phyloP scores from a whole-genome alignment of 2,113 vertebrate species.

The Dromaius novaehollandiae region DNA sequence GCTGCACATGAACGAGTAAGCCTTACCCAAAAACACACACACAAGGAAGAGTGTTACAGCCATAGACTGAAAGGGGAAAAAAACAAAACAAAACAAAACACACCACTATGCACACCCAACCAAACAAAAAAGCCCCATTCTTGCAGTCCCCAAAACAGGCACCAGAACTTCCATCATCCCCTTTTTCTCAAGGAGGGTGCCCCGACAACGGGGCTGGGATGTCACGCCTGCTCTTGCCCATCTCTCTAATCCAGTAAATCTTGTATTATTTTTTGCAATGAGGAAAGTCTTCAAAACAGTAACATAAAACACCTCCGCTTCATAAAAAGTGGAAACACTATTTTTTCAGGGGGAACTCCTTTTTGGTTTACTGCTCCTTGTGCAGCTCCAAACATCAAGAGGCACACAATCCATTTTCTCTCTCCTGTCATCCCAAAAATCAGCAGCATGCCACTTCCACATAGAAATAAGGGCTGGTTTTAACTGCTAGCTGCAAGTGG shows the following conservation, averaged over 20 bases:
- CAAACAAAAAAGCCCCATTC: no score
- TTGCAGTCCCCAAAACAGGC: not conserved
- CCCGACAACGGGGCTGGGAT: not conserved
- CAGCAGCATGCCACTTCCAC: not conserved
- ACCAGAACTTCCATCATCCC: not conserved
- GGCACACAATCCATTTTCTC: not conserved
- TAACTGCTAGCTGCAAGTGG: not conserved
- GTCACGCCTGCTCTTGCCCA: not conserved
- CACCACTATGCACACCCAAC: no score
- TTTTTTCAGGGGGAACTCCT: not conserved
- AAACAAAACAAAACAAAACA: no score
- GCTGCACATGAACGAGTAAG: not conserved
- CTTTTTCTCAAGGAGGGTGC: not conserved
- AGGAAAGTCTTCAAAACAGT: not conserved
- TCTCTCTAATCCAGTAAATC: not conserved
- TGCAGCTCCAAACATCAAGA: not conserved
- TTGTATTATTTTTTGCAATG: not conserved
- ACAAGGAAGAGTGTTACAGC: not conserved
- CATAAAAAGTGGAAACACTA: not conserved
- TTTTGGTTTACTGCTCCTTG: not conserved
- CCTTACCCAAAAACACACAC: not conserved
- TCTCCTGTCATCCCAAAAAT: not conserved
- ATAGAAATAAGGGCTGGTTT: not conserved
- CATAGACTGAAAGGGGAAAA: not conserved
- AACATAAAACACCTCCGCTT: not conserved